These are phyloP conservation scores for Paracyclopina nana DNA, from an alignment of 1,140 invertebrate species.

Conservation along the genomic window DNA sequence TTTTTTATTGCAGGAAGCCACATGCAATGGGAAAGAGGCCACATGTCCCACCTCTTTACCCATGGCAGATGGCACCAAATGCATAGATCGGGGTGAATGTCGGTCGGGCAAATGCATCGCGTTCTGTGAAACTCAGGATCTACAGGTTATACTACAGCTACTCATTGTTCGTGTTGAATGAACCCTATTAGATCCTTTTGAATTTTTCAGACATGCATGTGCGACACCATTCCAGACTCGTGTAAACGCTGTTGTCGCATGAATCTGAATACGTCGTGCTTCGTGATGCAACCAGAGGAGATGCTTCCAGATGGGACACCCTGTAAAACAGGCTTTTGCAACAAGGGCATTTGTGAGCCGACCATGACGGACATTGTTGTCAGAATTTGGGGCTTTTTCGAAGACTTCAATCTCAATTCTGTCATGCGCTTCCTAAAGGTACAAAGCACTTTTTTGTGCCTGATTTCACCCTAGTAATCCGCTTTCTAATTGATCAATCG, in stretches of 20 bases:
- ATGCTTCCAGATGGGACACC: conserved; percentile 78
- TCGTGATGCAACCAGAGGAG: conserved; percentile 57
- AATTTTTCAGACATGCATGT: conserved; percentile 96
- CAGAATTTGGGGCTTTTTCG: conserved; percentile 3
- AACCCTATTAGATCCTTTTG: no score
- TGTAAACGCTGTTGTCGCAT: conserved; percentile 75
- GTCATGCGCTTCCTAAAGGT: neutral
- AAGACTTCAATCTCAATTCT: conserved; percentile 6
- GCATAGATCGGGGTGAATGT: conserved; percentile 69
- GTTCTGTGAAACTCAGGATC: conserved; percentile 74
- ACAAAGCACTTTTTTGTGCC: no score
- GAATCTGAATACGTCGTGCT: conserved; percentile 73
- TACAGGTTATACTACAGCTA: no score
- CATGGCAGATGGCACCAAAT: conserved; percentile 65
- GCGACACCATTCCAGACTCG: conserved; percentile 55
- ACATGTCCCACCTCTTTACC: conserved; percentile 57
- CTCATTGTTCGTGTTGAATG: no score
- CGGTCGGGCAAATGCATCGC: conserved; percentile 63
- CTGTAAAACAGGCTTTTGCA: conserved; percentile 37
- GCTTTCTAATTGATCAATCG: no score
- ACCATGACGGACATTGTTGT: neutral
- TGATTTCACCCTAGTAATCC: no score
- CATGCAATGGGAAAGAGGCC: conserved; percentile 48
- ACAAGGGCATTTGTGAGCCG: conserved; percentile 5
- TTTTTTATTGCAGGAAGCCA: no score